Base-by-base conservation (phyloP, 2,113 vertebrate species). In the Bos taurus region DNA sequence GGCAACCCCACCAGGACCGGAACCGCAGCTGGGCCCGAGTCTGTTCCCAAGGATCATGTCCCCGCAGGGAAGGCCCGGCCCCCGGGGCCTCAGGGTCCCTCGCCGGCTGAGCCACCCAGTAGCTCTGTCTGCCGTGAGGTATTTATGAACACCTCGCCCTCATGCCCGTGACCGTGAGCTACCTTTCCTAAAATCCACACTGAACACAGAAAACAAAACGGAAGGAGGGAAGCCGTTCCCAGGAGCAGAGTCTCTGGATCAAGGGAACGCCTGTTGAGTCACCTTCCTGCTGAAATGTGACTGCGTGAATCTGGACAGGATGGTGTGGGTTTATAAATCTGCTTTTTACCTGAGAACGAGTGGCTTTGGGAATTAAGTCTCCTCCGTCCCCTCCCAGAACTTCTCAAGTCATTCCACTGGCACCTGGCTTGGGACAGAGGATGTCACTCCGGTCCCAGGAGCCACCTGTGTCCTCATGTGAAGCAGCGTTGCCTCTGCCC, bases 271-370 rank as follows among this genome's bases (percentile, higher is more conserved):
- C 82, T 85, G 57, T 33, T 7, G 4, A 0, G 57, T 11, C 19
- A 28, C 0, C 85, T 17, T 96, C 87, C 90, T 85, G 83, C 95
- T 80, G 96, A n/a, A 84, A 81, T 74, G 17, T 64, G 54, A 92
- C 97, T 83, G 46, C 64, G 88, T 90, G 71, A 95, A 87, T 86
- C 82, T 54, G 95, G 92, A 96, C 64, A 90, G 96, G 83, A 89
- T 88, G 95, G 89, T 95, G 91, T 87, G 64, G 96, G 90, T 98
- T 96, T 96, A 97, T 98, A 97, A 98, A 95, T 90, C 91, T 95
- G 97, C 98, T 98, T 98, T 97, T 98, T 98, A 96, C 88, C 94
- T 77, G 86, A 83, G 86, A 98, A 93, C 36, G 59, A 77, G 43
- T 80, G 78, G 77, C 57, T 94, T 97, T 92, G 96, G 87, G 94